Conservation (phyloP, 1,140 invertebrate species). For the Saccostrea cuccullata region DNA sequence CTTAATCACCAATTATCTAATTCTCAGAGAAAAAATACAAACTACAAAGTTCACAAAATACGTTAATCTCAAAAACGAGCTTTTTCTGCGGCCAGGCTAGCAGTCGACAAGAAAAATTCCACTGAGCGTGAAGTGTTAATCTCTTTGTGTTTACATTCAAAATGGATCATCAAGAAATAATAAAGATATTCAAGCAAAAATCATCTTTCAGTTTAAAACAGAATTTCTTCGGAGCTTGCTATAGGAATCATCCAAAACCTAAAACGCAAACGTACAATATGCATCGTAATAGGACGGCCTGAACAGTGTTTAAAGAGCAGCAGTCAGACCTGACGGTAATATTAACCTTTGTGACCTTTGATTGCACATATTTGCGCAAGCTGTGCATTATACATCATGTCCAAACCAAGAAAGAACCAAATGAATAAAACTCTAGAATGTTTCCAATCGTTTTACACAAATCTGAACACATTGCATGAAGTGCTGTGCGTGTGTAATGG, state of each 20-base stretch:
- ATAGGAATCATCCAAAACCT: conserved; percentile 18
- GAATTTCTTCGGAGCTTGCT: neutral
- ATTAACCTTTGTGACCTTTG: conserved; percentile 33
- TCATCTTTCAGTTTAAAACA: conserved; percentile 14
- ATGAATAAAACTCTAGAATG: neutral
- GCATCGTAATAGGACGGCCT: neutral
- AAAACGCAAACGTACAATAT: neutral
- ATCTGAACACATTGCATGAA: conserved; percentile 10
- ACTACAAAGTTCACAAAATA: neutral
- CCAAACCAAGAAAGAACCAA: neutral
- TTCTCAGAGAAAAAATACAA: neutral
- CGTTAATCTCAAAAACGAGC: neutral
- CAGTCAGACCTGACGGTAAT: neutral
- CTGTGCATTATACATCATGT: conserved; percentile 24
- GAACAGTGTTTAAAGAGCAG: neutral
- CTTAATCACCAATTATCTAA: conserved; percentile 19
- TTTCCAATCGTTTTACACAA: conserved; percentile 24
- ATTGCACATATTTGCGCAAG: conserved; percentile 27
- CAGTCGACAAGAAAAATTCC: neutral
- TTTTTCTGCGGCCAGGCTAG: neutral
- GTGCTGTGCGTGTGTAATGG: neutral
- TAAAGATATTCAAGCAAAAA: conserved; percentile 29
- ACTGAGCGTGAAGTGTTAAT: neutral
- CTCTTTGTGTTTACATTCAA: conserved; percentile 23
- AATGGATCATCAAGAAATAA: conserved; percentile 19